These are phyloP conservation scores for Cheilosia pagana DNA, from an alignment of 2,888 invertebrate genomes.

Conservation along the genomic window DNA sequence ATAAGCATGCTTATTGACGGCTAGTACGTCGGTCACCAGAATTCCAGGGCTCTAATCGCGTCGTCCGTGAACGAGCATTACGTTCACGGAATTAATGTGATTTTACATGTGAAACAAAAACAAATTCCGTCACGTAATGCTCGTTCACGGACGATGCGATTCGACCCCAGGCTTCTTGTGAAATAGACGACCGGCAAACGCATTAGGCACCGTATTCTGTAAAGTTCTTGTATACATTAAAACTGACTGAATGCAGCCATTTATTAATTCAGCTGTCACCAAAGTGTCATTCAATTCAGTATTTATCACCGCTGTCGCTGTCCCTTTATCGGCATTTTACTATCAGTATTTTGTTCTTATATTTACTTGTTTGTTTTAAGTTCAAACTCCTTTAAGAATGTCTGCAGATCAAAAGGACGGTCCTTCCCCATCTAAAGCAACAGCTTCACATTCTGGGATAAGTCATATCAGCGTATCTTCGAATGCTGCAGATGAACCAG, in stretches of 20 bases:
- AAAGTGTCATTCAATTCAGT: neutral
- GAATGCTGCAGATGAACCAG: conserved; percentile 1
- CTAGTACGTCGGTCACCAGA: too few relatives aligned
- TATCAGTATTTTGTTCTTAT: conserved; percentile 6
- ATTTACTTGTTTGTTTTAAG: neutral
- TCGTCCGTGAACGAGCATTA: too few relatives aligned
- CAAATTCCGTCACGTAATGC: too few relatives aligned
- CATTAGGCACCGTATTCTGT: too few relatives aligned
- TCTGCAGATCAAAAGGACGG: conserved; percentile 17
- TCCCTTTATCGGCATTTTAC: conserved; percentile 6
- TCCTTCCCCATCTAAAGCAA: neutral
- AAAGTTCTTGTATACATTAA: neutral
- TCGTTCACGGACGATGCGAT: too few relatives aligned
- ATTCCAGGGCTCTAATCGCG: too few relatives aligned
- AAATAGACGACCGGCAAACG: too few relatives aligned
- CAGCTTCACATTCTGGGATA: neutral
- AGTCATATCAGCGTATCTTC: conserved; percentile 11
- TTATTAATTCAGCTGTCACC: neutral
- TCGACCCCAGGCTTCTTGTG: too few relatives aligned
- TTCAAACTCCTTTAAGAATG: conserved; percentile 27
- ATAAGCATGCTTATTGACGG: too few relatives aligned
- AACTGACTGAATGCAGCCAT: conserved; percentile 1
- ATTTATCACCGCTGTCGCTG: neutral
- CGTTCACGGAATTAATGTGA: too few relatives aligned
- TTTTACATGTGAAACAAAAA: too few relatives aligned